A percentile compares a stretch with the other conserved stretches of the same genome.
Evolutionary conservation across 2,113 vertebrate species (phyloP).

Genomic region (Callipepla californica): DNA sequence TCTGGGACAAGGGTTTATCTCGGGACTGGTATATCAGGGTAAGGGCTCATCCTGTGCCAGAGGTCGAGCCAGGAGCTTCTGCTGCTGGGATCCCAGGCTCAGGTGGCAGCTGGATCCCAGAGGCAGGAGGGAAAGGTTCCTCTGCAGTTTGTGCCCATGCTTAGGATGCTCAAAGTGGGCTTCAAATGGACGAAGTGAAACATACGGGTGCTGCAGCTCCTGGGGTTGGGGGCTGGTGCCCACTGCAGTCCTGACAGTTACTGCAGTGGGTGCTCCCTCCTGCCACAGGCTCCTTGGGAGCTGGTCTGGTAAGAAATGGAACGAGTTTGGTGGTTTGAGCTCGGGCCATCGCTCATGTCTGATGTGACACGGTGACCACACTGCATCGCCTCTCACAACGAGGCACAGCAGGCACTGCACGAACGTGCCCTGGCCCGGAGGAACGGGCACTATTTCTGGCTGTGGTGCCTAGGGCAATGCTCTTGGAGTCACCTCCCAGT

Average conservation of each 20-base stretch:
- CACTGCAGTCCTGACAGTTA: not conserved
- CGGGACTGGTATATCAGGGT: constrained; percentile 27
- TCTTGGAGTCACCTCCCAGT: not conserved
- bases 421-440: not conserved
- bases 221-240: not conserved
- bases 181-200: rapidly evolving
- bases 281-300: not conserved
- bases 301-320: constrained; percentile 59
- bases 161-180: not conserved
- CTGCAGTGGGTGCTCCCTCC: not conserved
- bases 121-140: not conserved
- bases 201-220: not conserved
- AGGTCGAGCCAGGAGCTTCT: constrained; percentile 21
- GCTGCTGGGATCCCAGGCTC: not conserved
- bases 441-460: not conserved
- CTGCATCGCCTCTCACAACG: not conserved
- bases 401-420: rapidly evolving
- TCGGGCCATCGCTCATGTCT: not conserved
- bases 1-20: not conserved
- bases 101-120: not conserved
- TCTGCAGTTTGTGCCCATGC: rapidly evolving
- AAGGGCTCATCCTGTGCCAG: not conserved
- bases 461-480: not conserved
- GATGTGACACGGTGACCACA: constrained; percentile 29
- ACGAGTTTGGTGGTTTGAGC: constrained; percentile 55